phyloP scores from a whole-genome alignment of 2,113 vertebrate genomes.

The Damaliscus lunatus region DNA sequence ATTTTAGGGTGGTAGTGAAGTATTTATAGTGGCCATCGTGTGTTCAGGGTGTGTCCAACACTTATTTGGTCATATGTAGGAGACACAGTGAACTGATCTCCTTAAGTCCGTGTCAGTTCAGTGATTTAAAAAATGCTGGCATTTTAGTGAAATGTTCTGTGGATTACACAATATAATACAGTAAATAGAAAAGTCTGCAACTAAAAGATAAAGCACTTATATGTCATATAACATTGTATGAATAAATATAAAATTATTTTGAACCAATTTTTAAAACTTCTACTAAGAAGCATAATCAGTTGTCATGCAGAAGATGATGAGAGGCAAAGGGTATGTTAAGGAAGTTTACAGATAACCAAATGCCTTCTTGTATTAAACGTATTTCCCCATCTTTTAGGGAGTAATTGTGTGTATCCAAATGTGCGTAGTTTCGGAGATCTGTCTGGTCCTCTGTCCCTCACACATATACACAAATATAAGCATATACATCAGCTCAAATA shows the following conservation, averaged over 20 bases:
- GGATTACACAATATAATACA: background rate
- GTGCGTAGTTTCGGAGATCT: background rate
- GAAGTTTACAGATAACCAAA: background rate
- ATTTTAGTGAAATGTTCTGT: background rate
- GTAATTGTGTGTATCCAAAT: background rate
- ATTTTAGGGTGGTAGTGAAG: background rate
- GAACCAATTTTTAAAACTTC: background rate
- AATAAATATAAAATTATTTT: slow-evolving; percentile 10
- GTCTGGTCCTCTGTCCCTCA: background rate
- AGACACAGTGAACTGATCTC: background rate
- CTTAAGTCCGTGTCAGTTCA: background rate
- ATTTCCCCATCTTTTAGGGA: background rate
- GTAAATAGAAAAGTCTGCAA: background rate
- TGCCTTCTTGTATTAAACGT: background rate
- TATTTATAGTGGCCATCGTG: background rate
- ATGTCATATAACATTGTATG: background rate
- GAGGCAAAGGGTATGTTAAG: background rate
- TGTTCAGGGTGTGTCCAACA: background rate
- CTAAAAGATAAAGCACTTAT: slow-evolving; percentile 27
- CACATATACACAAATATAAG: background rate
- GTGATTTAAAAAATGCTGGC: background rate
- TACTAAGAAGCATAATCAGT: background rate
- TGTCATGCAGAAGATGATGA: background rate
- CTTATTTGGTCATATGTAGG: background rate
- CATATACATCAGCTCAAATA: background rate